Evolutionary conservation across 2,888 invertebrate species (phyloP), one percentile per base, ranked within the genome.

Genomic region (Penaeus monodon): DNA sequence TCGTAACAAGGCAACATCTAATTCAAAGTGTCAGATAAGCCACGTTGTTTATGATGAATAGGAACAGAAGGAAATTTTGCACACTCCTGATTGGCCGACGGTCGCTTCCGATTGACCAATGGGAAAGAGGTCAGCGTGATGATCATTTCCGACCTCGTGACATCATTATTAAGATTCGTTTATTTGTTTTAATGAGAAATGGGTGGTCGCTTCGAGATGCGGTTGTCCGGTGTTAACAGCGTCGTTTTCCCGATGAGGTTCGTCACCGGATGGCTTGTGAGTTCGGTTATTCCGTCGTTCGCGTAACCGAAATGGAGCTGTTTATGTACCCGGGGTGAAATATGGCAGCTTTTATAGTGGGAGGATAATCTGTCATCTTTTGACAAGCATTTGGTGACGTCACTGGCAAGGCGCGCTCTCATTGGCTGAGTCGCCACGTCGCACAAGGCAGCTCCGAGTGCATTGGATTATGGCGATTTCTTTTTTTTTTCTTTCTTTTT

Each of bases 311-410:
- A 20, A n/a, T 10, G 29, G n/a, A 77, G 44, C 2, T 27, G 76
- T 29, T 27, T 33, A 27, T 57, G n/a, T n/a, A 49, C 17, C 44
- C 74, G 65, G 85, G 29, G 81, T 76, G 86, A 86, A 76, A 81
- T 77, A 81, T 86, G 86, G 86, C 86, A 86, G 74, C 86, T 81
- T 81, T 38, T 86, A n/a, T 27, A 49, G 86, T 76, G 86, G 86
- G 86, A 86, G 86, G 86, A 77, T 73, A 81, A 86, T 86, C 86
- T 27, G 81, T 86, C 86, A 86, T 86, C 57, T 86, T 82, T 81
- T 86, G 86, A 86, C 86, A 86, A 81, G 57, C 29, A 78, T 66
- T 57, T 20, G 44, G 68, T 81, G 81, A 70, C 86, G 86, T 86
- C 81, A 86, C 74, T 24, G 77, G 20, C 27, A 63, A 27, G 27